Percentiles rank a stretch among this genome's conserved stretches.
phyloP scores from a whole-genome alignment of 2,888 invertebrate species.

The Ichneumoninae sp. region DNA sequence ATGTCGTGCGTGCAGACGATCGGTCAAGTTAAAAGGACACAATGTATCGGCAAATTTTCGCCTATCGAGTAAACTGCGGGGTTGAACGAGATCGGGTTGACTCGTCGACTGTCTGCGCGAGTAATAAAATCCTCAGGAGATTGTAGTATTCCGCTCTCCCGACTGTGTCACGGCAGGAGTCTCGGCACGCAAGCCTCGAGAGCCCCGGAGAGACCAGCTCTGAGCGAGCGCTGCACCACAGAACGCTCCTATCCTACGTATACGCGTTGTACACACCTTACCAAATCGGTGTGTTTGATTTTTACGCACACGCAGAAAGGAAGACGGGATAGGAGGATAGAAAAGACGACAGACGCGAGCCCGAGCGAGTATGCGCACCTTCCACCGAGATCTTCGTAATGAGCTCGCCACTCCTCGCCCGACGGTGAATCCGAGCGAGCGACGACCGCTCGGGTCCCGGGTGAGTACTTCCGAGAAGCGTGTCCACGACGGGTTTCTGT shows the following conservation, averaged over 20 bases:
- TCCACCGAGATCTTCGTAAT: slow-evolving; percentile 59
- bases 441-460: slow-evolving; percentile 38
- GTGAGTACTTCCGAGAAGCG: slow-evolving; percentile 63
- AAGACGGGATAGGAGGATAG: neutral
- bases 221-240: slow-evolving; percentile 25
- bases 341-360: slow-evolving; percentile 54
- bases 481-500: slow-evolving; percentile 60
- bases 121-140: neutral
- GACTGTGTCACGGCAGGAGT: slow-evolving; percentile 39
- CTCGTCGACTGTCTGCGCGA: neutral
- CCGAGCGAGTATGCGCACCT: slow-evolving; percentile 57
- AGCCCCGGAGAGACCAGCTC: slow-evolving; percentile 14
- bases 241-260: neutral
- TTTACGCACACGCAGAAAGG: neutral
- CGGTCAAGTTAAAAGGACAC: neutral
- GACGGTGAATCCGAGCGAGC: slow-evolving; percentile 58
- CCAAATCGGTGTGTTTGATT: slow-evolving; percentile 24
- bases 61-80: neutral
- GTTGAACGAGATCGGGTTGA: neutral
- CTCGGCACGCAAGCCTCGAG: slow-evolving; percentile 24
- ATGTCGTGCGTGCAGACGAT: neutral
- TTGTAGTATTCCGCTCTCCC: slow-evolving; percentile 30
- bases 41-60: slow-evolving; percentile 8
- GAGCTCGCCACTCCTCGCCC: slow-evolving; percentile 61
- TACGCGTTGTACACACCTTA: slow-evolving; percentile 8